Conservation (phyloP, 2,888 invertebrate species). For the Cryptocephalus moraei region DNA sequence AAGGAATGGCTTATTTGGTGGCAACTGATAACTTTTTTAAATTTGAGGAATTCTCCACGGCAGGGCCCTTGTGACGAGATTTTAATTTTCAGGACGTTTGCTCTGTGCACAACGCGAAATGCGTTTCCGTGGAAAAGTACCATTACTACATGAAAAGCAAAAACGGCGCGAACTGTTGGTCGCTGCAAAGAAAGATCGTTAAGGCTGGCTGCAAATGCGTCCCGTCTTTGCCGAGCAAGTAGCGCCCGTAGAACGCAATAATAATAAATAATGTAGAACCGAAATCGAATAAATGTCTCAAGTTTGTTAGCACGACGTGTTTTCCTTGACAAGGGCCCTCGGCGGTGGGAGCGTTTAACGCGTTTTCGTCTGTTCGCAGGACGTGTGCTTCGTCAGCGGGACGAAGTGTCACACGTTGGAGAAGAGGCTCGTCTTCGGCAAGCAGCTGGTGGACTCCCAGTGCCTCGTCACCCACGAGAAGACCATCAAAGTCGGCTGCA, state of each 20-base stretch:
- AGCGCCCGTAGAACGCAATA: background rate
- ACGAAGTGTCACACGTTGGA: constrained; percentile 10
- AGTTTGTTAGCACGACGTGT: too few relatives aligned
- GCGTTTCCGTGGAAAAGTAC: constrained; percentile 15
- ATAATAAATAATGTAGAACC: background rate
- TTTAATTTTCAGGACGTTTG: constrained; percentile 17
- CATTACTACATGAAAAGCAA: constrained; percentile 16
- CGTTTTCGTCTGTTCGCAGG: constrained; percentile 5
- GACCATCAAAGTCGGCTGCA: constrained; percentile 19
- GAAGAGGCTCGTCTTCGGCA: constrained; percentile 7
- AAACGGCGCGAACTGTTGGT: constrained; percentile 15
- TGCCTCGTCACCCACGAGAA: constrained; percentile 7
- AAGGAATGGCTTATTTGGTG: too few relatives aligned
- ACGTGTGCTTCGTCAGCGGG: constrained; percentile 9
- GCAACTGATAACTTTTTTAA: too few relatives aligned
- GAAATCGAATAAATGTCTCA: too few relatives aligned
- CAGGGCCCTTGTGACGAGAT: background rate
- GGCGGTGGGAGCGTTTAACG: too few relatives aligned
- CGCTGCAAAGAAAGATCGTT: constrained; percentile 14
- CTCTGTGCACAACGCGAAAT: constrained; percentile 12
- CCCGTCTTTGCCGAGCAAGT: constrained; percentile 1
- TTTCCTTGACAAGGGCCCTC: too few relatives aligned
- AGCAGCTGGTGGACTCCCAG: constrained; percentile 1
- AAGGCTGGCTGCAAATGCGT: constrained; percentile 21
- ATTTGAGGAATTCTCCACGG: too few relatives aligned